Percentiles rank a stretch among this genome's conserved stretches.
These are phyloP conservation scores for Coleophora deauratella DNA, from an alignment of 2,888 invertebrate genomes.

Conservation along the genomic window DNA sequence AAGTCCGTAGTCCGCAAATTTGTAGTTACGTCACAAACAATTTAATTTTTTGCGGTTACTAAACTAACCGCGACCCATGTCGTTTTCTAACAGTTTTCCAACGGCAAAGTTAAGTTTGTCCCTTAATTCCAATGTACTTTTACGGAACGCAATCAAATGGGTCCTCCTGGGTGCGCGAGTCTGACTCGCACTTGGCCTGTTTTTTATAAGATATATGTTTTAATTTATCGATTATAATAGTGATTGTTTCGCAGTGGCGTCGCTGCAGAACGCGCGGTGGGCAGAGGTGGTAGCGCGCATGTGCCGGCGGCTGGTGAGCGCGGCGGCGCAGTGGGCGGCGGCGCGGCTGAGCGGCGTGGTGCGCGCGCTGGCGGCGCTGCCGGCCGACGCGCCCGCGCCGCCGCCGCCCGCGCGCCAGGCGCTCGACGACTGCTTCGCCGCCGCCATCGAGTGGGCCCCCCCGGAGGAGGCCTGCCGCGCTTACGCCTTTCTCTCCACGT, in stretches of 20 bases:
- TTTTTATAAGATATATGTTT: too few relatives aligned
- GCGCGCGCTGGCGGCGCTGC: slow-evolving; percentile 72
- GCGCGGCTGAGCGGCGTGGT: slow-evolving; percentile 86
- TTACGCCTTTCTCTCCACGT: slow-evolving; percentile 69
- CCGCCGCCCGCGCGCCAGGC: slow-evolving; percentile 35
- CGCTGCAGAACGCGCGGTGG: slow-evolving; percentile 88
- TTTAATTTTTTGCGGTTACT: too few relatives aligned
- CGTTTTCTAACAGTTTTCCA: too few relatives aligned
- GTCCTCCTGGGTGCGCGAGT: too few relatives aligned
- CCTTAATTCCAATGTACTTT: too few relatives aligned
- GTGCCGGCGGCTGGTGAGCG: slow-evolving; percentile 85
- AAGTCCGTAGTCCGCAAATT: too few relatives aligned
- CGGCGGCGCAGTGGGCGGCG: slow-evolving; percentile 85
- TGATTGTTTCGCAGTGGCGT: slow-evolving; percentile 52
- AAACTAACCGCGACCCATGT: too few relatives aligned
- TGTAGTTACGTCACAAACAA: too few relatives aligned
- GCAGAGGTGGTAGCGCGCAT: slow-evolving; percentile 85
- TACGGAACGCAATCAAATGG: too few relatives aligned
- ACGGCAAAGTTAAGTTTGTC: too few relatives aligned
- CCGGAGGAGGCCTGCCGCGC: slow-evolving; percentile 89
- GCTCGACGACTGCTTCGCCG: slow-evolving; percentile 85
- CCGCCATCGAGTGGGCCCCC: slow-evolving; percentile 84
- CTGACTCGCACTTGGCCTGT: too few relatives aligned
- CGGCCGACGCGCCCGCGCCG: slow-evolving; percentile 26
- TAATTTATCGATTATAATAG: too few relatives aligned